A percentile compares a stretch with the other conserved stretches of the same genome.
Evolutionary conservation across 2,113 vertebrate species (phyloP).

Genomic region (Cololabis saira): DNA sequence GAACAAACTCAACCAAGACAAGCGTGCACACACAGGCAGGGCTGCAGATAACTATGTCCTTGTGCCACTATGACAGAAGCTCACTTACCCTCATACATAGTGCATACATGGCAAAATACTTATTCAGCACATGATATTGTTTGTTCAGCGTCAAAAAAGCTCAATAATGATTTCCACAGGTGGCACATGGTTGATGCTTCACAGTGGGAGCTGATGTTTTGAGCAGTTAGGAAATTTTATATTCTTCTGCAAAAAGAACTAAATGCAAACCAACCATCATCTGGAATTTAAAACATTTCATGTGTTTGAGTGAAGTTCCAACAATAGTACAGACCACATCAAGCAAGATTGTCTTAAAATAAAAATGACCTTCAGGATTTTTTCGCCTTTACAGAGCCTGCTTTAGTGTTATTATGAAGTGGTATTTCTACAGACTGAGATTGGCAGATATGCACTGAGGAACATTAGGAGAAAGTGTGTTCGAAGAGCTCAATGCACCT

Average conservation of each 20-base stretch:
- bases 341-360: slow-evolving; percentile 23
- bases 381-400: slow-evolving; percentile 1
- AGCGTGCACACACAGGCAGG: slow-evolving; percentile 53
- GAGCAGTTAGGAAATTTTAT: slow-evolving; percentile 42
- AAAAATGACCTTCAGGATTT: slow-evolving; percentile 9
- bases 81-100: slow-evolving; percentile 3
- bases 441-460: slow-evolving; percentile 7
- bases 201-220: slow-evolving; percentile 36
- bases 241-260: slow-evolving; percentile 31
- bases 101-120: slow-evolving; percentile 34
- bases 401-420: slow-evolving; percentile 6
- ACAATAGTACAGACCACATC: slow-evolving; percentile 4
- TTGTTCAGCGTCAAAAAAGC: slow-evolving; percentile 37
- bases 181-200: slow-evolving; percentile 12
- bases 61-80: slow-evolving; percentile 33
- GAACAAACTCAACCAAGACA: slow-evolving; percentile 35
- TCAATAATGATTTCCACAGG: slow-evolving; percentile 52
- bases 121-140: slow-evolving; percentile 26
- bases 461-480: slow-evolving; percentile 20
- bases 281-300: slow-evolving; percentile 35
- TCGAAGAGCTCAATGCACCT: slow-evolving; percentile 26
- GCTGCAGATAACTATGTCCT: slow-evolving; percentile 24
- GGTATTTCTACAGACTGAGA: slow-evolving; percentile 1
- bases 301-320: slow-evolving; percentile 17
- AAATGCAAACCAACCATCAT: slow-evolving; percentile 32